These are phyloP conservation scores for Pocota personata DNA, from an alignment of 2,888 invertebrate species.

Conservation along the genomic window DNA sequence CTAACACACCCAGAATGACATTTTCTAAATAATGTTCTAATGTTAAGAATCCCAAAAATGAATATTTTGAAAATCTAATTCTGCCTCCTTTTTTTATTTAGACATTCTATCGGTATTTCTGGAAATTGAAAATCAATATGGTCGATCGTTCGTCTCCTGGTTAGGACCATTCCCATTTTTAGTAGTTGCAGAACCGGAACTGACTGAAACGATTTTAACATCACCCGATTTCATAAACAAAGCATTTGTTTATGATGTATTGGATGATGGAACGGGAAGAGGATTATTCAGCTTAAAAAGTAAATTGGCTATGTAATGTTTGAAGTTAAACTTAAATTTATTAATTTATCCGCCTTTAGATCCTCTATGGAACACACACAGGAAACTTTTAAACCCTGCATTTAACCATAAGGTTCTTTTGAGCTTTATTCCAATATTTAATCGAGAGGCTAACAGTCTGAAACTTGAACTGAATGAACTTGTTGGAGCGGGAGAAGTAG, in stretches of 20 bases:
- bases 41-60: no score
- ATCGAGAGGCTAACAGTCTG: constrained; percentile 76
- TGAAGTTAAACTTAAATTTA: not conserved
- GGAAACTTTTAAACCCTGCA: constrained; percentile 80
- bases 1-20: no score
- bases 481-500: constrained; percentile 74
- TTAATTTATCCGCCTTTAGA: constrained; percentile 67
- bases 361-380: constrained; percentile 79
- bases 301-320: constrained; percentile 41
- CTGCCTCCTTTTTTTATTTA: constrained; percentile 17
- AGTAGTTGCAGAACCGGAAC: constrained; percentile 78
- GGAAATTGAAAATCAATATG: constrained; percentile 70
- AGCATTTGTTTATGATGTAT: constrained; percentile 77
- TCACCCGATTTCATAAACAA: constrained; percentile 80
- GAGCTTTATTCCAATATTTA: constrained; percentile 79
- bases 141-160: constrained; percentile 78
- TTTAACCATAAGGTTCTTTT: constrained; percentile 79
- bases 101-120: constrained; percentile 54
- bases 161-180: constrained; percentile 80
- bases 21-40: no score
- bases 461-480: constrained; percentile 74
- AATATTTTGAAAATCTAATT: no score
- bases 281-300: constrained; percentile 79
- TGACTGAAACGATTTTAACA: constrained; percentile 78
- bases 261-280: constrained; percentile 79